Conservation (phyloP, 53 echinoderm and acorn worm genomes). For the Paelopatides confundens region DNA sequence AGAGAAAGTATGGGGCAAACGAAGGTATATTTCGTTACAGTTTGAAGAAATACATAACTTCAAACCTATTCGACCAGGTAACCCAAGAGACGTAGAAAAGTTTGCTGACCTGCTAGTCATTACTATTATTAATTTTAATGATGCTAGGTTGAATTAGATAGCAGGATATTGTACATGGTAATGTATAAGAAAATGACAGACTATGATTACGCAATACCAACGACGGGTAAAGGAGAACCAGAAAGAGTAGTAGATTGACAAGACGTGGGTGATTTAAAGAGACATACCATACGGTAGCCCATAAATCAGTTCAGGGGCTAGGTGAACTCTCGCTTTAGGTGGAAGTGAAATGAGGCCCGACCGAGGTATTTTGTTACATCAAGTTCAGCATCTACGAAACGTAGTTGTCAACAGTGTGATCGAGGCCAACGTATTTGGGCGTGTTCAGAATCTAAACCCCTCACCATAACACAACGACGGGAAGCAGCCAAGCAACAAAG, state of each 20-base stretch:
- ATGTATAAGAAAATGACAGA: conserved; percentile 27
- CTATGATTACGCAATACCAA: conserved; percentile 27
- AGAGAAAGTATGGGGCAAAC: conserved; percentile 26
- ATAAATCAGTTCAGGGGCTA: neutral
- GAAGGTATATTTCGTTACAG: neutral
- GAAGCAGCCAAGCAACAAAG: neutral
- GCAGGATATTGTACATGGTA: neutral
- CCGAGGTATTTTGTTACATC: neutral
- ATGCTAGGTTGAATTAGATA: conserved; percentile 8
- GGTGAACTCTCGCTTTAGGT: neutral
- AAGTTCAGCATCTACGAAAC: neutral
- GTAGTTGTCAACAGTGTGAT: neutral
- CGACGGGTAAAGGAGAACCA: conserved; percentile 31
- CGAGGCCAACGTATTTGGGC: conserved; percentile 2
- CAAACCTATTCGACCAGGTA: conserved; percentile 15
- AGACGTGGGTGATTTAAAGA: neutral
- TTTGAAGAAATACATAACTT: conserved; percentile 26
- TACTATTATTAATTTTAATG: conserved; percentile 29
- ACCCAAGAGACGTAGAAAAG: conserved; percentile 14
- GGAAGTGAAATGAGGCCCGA: neutral
- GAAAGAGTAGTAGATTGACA: neutral
- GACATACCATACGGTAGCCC: neutral
- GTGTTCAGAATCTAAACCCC: neutral
- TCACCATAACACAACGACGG: neutral
- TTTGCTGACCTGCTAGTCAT: conserved; percentile 42